phyloP scores from a whole-genome alignment of 1,140 invertebrate genomes.

The Vanessa atalanta region DNA sequence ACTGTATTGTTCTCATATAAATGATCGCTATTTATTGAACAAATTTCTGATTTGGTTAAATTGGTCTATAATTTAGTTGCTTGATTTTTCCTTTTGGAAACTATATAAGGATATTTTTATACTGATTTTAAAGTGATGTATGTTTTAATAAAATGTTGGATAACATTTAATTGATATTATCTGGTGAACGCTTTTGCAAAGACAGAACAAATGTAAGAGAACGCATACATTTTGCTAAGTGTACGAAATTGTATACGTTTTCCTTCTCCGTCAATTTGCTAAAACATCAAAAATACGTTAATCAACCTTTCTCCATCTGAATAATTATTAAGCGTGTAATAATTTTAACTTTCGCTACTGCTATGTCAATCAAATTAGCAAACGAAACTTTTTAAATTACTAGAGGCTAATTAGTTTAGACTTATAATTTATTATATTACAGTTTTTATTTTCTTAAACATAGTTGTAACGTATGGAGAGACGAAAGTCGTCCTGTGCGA shows the following conservation, averaged over 20 bases:
- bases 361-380: constrained; percentile 69
- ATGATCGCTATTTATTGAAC: not conserved
- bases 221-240: not conserved
- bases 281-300: constrained; percentile 43
- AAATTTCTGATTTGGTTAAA: not conserved
- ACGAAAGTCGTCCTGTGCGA: constrained; percentile 27
- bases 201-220: not conserved
- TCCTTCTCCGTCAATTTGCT: constrained; percentile 32
- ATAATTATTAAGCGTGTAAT: constrained; percentile 71
- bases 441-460: constrained; percentile 27
- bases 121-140: not conserved
- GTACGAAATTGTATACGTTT: constrained; percentile 6
- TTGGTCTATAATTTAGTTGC: not conserved
- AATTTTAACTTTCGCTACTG: constrained; percentile 71
- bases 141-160: not conserved
- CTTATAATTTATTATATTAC: constrained; percentile 45
- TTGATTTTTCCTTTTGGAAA: too few species aligned
- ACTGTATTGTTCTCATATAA: constrained; percentile 54
- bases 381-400: constrained; percentile 65
- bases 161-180: not conserved
- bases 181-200: not conserved
- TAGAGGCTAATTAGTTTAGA: constrained; percentile 65
- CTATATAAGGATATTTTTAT: too few species aligned
- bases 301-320: constrained; percentile 64
- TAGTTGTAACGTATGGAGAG: constrained; percentile 22